Base-by-base conservation (phyloP, 2,888 invertebrate species). In the Amphipyra tragopoginis region DNA sequence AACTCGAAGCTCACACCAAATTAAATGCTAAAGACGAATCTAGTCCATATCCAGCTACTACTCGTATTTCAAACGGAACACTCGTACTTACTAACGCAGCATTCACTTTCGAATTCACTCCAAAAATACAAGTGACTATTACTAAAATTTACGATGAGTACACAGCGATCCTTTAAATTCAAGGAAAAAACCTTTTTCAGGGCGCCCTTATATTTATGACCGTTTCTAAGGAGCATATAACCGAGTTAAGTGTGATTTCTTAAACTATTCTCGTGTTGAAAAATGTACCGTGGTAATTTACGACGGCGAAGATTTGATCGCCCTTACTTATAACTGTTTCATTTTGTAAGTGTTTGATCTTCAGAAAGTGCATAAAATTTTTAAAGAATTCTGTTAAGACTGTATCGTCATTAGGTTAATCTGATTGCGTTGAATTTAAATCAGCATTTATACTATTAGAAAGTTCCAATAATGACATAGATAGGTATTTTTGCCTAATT, bases 131-230 rank as follows among this genome's bases (percentile, higher is more conserved):
- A 62, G 59, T 49, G 54, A 75, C 79, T 78, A 65, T 80, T 79
- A 82, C 64, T 59, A 70, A 87, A 86, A 90, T 90, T 90, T 90
- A 90, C 85, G 88, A 80, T 66, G 67, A 81, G 77, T 81, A 77
- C 80, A 79, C 69, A 66, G 72, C 84, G 74, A 86, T 88, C 85
- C 83, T 85, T 86, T 84, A 85, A 87, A 86, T 84, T 85, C 80
- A 65, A 70, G 74, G 79, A 85, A 88, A 88, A 87, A 86, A 82
- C 81, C 79, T 73, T 60, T 82, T 89, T 85, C 80, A 81, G 77
- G 79, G 72, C 75, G 40, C 81, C 77, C 75, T 72, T 76, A 71
- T 77, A 77, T 75, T 78, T 81, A 72, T 67, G 72, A 66, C 60
- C 73, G 33, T 69, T 78, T 75, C 71, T 76, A 50, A 71, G 65